phyloP scores from a whole-genome alignment of 2,797 vertebrate genomes.

The Podargus strigoides region DNA sequence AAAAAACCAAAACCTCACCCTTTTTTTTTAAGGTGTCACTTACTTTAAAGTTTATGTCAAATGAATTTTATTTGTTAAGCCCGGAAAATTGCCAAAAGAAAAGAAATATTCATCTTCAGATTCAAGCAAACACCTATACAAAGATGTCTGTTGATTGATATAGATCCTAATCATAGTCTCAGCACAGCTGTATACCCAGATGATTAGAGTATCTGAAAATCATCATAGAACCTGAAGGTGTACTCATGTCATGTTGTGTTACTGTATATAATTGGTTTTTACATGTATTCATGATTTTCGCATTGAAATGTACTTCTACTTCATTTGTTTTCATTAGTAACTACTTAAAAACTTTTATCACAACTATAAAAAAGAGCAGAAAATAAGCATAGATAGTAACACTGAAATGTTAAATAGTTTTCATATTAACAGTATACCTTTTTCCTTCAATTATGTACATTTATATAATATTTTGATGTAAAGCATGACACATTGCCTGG shows the following conservation, averaged over 20 bases:
- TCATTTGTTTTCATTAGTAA: neutral
- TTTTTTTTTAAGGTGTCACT: neutral
- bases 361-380: neutral
- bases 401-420: neutral
- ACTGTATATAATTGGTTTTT: neutral
- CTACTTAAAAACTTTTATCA: neutral
- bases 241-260: neutral
- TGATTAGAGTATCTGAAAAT: neutral
- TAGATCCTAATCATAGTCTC: neutral
- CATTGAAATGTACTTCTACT: neutral
- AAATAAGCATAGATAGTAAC: neutral
- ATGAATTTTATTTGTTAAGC: neutral
- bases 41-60: neutral
- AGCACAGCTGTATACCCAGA: neutral
- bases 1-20: too few relatives aligned
- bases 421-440: neutral
- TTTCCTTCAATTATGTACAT: neutral
- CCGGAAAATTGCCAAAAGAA: neutral
- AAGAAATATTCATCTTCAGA: neutral
- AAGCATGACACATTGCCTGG: fast-evolving
- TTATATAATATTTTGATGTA: neutral
- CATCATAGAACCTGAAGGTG: fast-evolving
- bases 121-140: neutral
- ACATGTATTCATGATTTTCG: neutral
- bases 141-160: neutral